A percentile compares a stretch with the other conserved stretches of the same genome.
These are phyloP conservation scores for Crypturellus tataupa DNA, from an alignment of 2,797 vertebrate species.

Conservation along the genomic window DNA sequence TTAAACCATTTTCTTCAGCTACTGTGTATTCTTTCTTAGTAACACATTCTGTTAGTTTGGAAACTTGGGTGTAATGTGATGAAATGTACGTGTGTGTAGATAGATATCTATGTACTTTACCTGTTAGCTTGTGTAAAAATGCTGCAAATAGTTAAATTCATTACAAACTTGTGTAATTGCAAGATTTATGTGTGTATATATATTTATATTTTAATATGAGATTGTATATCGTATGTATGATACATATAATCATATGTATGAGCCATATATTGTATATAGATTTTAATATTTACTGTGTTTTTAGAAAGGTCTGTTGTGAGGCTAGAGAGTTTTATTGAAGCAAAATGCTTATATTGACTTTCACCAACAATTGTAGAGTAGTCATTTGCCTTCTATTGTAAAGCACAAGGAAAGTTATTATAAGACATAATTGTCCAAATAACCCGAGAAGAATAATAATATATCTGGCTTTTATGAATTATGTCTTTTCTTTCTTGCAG, in stretches of 20 bases:
- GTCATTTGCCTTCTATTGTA: not conserved
- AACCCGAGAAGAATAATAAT: not conserved
- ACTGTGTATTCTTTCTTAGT: not conserved
- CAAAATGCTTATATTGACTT: not conserved
- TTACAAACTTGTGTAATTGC: not conserved
- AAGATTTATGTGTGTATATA: too few relatives aligned
- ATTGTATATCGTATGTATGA: too few relatives aligned
- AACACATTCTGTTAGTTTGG: not conserved
- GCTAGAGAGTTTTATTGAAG: not conserved
- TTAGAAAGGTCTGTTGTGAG: not conserved
- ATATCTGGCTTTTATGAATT: not conserved
- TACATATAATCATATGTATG: too few relatives aligned
- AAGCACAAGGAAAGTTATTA: not conserved
- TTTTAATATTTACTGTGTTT: not conserved
- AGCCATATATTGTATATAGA: too few relatives aligned
- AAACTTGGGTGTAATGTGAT: not conserved
- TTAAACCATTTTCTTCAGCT: not conserved
- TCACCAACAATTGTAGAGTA: not conserved
- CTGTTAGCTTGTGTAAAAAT: not conserved
- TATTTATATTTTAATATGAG: too few relatives aligned
- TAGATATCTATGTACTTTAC: not conserved
- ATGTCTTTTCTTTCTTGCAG: constrained; percentile 74
- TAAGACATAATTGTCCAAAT: not conserved
- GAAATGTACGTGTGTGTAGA: not conserved
- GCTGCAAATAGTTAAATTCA: not conserved